Evolutionary conservation across 2,113 vertebrate genomes (phyloP), one percentile per base, ranked within the genome.

Genomic region (Barnardius zonarius): DNA sequence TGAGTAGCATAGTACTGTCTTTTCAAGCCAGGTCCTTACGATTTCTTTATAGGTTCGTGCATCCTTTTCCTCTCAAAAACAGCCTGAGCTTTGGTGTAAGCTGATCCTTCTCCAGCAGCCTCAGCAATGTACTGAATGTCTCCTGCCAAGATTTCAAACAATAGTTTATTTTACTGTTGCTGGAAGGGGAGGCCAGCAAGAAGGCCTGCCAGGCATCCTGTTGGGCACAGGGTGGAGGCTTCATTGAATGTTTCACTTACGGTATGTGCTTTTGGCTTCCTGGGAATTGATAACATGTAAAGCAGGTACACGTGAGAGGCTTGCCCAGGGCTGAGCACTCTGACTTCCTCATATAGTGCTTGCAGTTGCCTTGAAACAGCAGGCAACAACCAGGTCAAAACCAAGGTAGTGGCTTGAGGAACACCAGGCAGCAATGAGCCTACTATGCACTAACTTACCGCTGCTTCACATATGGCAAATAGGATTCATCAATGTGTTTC

Each of bases 91-190:
- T 51, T 75, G 88, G 88, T 28, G 79, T 89, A 28, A 85, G 5
- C 41, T 86, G 83, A 70, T 80, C 51, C 59, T 72, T 51, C 86
- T 74, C 82, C 44, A 79, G 72, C 85, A 93, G 14, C 75, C 78
- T 75, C 92, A 93, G 80, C 66, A 87, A 66, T 49, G 73, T 80
- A 9, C 43, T 13, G 2, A 39, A 25, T 2, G 51, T 23, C 35
- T 24, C 59, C 20, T 88, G 96, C 97, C 97, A 96, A 76, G 86
- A 4, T 88, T 66, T 94, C 94, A 94, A 28, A 94, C 90, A 93
- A 77, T 95, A 90, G 76, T 52, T 94, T 80, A 49, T 93, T 82
- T 74, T 86, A 49, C 85, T 87, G 90, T 62, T 88, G 86, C 88
- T 97, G 92, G 90, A 67, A 82, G 93, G 84, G 88, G 69, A 79